Percentiles rank a stretch among this genome's conserved stretches.
Evolutionary conservation across 2,888 invertebrate genomes (phyloP).

Genomic region (Prosopocoilus inquinatus): DNA sequence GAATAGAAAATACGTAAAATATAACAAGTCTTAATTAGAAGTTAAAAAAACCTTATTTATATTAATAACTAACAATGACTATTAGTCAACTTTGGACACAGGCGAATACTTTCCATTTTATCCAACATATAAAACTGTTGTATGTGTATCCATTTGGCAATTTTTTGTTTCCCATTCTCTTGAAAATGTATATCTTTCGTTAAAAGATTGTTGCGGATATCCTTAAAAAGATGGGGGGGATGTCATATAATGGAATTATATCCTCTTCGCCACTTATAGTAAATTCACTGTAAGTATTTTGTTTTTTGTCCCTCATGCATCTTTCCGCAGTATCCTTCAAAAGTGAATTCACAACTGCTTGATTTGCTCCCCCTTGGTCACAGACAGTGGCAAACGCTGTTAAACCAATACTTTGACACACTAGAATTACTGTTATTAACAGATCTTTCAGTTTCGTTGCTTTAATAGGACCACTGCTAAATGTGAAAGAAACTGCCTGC

Average conservation of each 20-base stretch:
- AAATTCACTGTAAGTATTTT: constrained; percentile 5
- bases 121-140: constrained; percentile 14
- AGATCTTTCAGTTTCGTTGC: neutral
- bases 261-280: constrained; percentile 4
- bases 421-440: constrained; percentile 12
- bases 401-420: constrained; percentile 20
- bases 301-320: neutral
- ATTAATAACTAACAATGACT: too few species aligned
- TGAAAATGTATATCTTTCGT: constrained; percentile 6
- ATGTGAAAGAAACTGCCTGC: constrained; percentile 13
- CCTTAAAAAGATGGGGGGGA: constrained; percentile 19
- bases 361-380: constrained; percentile 26
- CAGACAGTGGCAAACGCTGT: constrained; percentile 25
- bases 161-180: neutral
- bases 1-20: too few species aligned
- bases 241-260: constrained; percentile 15
- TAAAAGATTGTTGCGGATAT: constrained; percentile 16
- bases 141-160: constrained; percentile 13
- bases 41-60: too few species aligned
- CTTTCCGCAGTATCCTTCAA: neutral
- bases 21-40: too few species aligned
- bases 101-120: constrained; percentile 7
- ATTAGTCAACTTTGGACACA: constrained; percentile 12
- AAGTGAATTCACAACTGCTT: constrained; percentile 12
- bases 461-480: constrained; percentile 9